Evolutionary conservation across 2,113 vertebrate genomes (phyloP).

Genomic region (Greenwoodochromis staneri): DNA sequence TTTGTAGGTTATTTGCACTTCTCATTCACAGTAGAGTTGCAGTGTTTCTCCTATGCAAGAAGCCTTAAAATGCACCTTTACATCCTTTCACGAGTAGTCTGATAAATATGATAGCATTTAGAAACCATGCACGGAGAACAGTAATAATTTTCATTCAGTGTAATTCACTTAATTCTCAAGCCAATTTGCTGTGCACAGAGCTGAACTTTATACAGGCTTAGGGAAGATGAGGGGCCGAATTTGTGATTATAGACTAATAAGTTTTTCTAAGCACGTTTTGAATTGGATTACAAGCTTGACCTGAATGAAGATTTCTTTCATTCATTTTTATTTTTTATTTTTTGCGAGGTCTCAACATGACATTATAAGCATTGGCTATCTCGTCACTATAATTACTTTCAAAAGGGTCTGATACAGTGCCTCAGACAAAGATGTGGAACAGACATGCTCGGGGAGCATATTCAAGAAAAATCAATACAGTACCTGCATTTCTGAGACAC

Average conservation of each 20-base stretch:
- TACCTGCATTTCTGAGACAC: constrained; percentile 4
- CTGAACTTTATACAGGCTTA: constrained; percentile 25
- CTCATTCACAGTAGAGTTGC: constrained; percentile 1
- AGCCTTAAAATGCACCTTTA: constrained; percentile 12
- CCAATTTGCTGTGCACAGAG: constrained; percentile 11
- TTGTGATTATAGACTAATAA: constrained; percentile 34
- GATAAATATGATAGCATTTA: constrained; percentile 33
- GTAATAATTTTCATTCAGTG: constrained; percentile 24
- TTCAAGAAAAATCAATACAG: constrained; percentile 48
- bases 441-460: constrained; percentile 7
- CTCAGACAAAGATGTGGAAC: constrained; percentile 7
- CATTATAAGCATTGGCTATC: not conserved
- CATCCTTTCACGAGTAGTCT: not conserved
- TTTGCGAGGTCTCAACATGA: constrained; percentile 18
- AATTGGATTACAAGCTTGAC: constrained; percentile 48
- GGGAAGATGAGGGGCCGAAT: constrained; percentile 7
- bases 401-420: not conserved
- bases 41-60: not conserved
- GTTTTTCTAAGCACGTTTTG: constrained; percentile 26
- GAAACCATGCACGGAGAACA: constrained; percentile 7
- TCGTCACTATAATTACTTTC: constrained; percentile 22
- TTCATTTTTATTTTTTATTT: not conserved
- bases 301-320: not conserved
- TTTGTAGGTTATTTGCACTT: not conserved
- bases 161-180: constrained; percentile 37